Percentiles rank a stretch among this genome's conserved stretches.
Conservation (phyloP, 2,888 invertebrate species). For the Glaucopsyche alexis region DNA sequence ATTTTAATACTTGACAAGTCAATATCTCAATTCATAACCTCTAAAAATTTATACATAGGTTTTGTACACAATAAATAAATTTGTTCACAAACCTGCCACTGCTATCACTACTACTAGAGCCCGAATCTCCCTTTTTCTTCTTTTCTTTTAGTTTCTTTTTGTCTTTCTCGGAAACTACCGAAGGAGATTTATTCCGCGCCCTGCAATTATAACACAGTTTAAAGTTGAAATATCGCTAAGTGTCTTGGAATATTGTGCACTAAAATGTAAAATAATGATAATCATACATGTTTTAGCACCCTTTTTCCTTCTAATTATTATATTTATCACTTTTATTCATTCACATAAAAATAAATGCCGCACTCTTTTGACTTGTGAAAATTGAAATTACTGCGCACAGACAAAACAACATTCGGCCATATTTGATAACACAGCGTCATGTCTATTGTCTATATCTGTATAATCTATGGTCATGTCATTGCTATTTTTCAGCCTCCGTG, state of each 20-base stretch:
- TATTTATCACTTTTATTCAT: neutral
- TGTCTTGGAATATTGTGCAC: neutral
- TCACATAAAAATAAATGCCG: neutral
- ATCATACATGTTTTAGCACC: neutral
- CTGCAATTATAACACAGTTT: conserved; percentile 62
- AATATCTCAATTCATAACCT: neutral
- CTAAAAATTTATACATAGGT: neutral
- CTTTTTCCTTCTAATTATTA: neutral
- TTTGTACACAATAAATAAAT: neutral
- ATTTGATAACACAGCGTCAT: neutral
- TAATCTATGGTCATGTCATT: neutral
- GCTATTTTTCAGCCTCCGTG: too few species aligned
- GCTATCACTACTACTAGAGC: conserved; percentile 89
- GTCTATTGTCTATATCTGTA: too few species aligned
- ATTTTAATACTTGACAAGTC: neutral
- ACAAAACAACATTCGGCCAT: conserved; percentile 3
- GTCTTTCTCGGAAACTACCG: conserved; percentile 85
- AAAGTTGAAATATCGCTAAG: neutral
- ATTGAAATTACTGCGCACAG: conserved; percentile 11
- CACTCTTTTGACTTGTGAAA: neutral
- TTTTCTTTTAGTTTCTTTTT: conserved; percentile 82
- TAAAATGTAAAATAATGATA: neutral
- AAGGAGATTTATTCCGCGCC: conserved; percentile 87
- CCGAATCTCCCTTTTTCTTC: conserved; percentile 86
- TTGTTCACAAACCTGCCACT: conserved; percentile 80